Evolutionary conservation across 2,797 vertebrate genomes (phyloP), one percentile per base, ranked within the genome.

Genomic region (Arremon brunneinucha): DNA sequence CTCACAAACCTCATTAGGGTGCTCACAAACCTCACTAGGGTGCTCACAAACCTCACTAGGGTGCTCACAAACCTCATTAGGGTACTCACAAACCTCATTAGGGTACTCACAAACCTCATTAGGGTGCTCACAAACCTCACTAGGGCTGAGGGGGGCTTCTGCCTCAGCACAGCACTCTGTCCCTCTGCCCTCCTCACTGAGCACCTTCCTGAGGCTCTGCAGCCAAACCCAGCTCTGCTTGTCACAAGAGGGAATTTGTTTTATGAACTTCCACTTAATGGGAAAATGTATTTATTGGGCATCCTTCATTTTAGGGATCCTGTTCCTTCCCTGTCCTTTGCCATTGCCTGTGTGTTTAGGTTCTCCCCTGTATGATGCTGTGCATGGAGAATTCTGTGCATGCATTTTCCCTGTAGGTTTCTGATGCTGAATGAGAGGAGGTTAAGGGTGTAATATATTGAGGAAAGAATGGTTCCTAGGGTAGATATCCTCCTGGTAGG

Each of bases 391-490:
- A 24, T 44, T 69, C 68, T 83, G 23, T 34, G 71, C 20, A 0
- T 5, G 11, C 5, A 6, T 70, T 63, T 76, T 57, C 50, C 22
- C 72, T 76, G 57, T 12, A 26, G 49, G 13, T 41, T 76, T 79
- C 34, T 85, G 6, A 37, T 49, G 63, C 6, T 84, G 87, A 94
- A 57, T 92, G 79, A 97, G 82, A 92, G 94, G 92, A 95, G 93
- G 87, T 91, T 95, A 87, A 94, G 83, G 76, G 52, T 94, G 22
- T 89, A 80, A 77, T 72, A 64, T 18, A 4, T 39, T 75, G 95
- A 93, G 92, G 91, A 93, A 94, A 95, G 94, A 96, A 89, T 78
- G 90, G 86, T 55, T 56, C 24, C 8, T 84, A 70, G 93, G 71
- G 70, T 15, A 89, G 88, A 20, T 53, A 46, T 14, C 20, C 39